Base-by-base conservation (phyloP, 2,797 vertebrate genomes). In the Danio tinwini region DNA sequence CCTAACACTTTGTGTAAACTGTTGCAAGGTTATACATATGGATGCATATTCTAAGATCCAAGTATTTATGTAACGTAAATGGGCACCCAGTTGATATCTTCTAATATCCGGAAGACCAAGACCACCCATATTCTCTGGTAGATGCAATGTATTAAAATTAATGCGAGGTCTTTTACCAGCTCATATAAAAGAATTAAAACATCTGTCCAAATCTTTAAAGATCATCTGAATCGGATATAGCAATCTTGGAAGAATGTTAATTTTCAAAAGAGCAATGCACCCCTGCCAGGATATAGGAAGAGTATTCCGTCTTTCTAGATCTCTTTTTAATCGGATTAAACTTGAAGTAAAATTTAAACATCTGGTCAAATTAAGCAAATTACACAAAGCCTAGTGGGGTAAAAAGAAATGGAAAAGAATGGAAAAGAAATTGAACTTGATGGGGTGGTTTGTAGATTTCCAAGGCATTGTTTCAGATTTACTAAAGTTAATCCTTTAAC, bases 401-500 rank as follows among this genome's bases (percentile, higher is more conserved):
- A 5, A 76, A 76, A n/a, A n/a, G n/a, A n/a, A n/a, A n/a, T n/a
- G n/a, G n/a, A n/a, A n/a, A n/a, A n/a, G n/a, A n/a, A n/a, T n/a
- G n/a, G n/a, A n/a, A n/a, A n/a, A n/a, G n/a, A n/a, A n/a, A n/a
- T n/a, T n/a, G n/a, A n/a, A n/a, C n/a, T n/a, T n/a, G n/a, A n/a
- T n/a, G n/a, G n/a, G n/a, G n/a, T n/a, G n/a, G n/a, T n/a, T n/a
- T n/a, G n/a, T n/a, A n/a, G n/a, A n/a, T n/a, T n/a, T n/a, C n/a
- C n/a, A n/a, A n/a, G n/a, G n/a, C 68, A 74, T 47, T 1, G 61
- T 75, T 58, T 82, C 74, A 14, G 74, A 82, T 40, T 82, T 82
- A 12, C n/a, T 39, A 37, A 63, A 81, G 63, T 63, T 39, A 55
- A 73, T 65, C 44, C 53, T 82, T 19, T 47, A 82, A 16, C 59